These are phyloP conservation scores for Caenorhabditis macrosperma DNA, from an alignment of 2,888 invertebrate species.

Conservation along the genomic window DNA sequence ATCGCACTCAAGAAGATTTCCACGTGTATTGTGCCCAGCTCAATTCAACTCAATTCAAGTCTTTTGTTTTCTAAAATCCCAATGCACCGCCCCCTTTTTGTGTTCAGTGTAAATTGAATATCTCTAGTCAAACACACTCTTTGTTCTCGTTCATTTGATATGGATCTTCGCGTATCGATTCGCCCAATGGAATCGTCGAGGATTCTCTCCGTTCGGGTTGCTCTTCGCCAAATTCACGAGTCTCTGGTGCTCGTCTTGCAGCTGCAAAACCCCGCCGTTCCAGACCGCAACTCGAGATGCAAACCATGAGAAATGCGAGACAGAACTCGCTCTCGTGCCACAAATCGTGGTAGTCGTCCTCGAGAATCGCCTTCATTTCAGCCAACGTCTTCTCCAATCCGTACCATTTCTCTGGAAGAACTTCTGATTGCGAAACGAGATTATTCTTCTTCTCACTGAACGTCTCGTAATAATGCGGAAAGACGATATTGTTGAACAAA, in stretches of 20 bases:
- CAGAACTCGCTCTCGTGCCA: constrained; percentile 57
- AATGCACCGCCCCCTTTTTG: background rate
- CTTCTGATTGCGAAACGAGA: too few relatives aligned
- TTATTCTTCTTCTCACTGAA: constrained; percentile 47
- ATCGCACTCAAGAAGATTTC: background rate
- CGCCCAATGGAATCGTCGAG: constrained; percentile 53
- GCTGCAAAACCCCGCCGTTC: constrained; percentile 25
- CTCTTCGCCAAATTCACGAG: constrained; percentile 41
- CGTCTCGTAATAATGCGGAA: constrained; percentile 46
- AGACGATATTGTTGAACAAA: constrained; percentile 50
- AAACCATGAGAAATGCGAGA: constrained; percentile 52
- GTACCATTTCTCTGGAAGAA: constrained; percentile 45
- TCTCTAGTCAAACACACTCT: constrained; percentile 14
- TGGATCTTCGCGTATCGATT: constrained; percentile 55
- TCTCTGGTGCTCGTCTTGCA: constrained; percentile 51
- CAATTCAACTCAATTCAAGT: constrained; percentile 2
- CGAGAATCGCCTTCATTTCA: constrained; percentile 44
- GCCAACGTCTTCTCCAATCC: constrained; percentile 35
- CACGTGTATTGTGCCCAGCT: constrained; percentile 26
- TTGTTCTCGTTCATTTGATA: constrained; percentile 24
- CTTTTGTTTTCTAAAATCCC: background rate
- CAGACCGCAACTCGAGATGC: background rate
- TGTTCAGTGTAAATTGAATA: background rate
- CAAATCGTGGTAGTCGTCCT: constrained; percentile 47
- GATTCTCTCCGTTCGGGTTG: constrained; percentile 50